phyloP scores from a whole-genome alignment of 2,113 vertebrate genomes.

The Arothron firmamentum region DNA sequence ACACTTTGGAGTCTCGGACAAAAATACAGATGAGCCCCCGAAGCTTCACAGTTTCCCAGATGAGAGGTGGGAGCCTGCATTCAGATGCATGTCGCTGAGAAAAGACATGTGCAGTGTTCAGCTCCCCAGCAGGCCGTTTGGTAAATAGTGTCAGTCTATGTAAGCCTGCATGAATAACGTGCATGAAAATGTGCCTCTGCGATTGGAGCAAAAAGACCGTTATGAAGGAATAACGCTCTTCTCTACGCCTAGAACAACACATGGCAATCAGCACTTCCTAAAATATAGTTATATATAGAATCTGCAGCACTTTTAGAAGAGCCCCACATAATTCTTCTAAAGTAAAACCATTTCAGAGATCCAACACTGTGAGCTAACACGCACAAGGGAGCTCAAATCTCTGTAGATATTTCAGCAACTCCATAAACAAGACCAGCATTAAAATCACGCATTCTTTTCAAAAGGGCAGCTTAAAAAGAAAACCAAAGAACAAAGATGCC shows the following conservation, averaged over 20 bases:
- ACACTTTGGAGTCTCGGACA: constrained; percentile 63
- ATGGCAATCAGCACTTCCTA: constrained; percentile 29
- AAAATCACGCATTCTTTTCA: constrained; percentile 49
- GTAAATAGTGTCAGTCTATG: constrained; percentile 12
- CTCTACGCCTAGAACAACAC: constrained; percentile 38
- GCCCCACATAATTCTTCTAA: constrained; percentile 33
- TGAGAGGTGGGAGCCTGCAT: constrained; percentile 53
- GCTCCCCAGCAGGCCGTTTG: constrained; percentile 20
- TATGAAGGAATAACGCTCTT: constrained; percentile 27
- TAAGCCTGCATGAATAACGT: constrained; percentile 15
- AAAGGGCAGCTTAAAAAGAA: constrained; percentile 38
- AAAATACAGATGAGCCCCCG: constrained; percentile 64
- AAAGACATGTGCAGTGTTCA: constrained; percentile 18
- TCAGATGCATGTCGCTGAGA: constrained; percentile 44
- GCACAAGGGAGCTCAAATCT: constrained; percentile 47
- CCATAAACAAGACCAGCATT: constrained; percentile 50
- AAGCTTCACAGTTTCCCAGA: constrained; percentile 51
- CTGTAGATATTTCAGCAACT: constrained; percentile 60
- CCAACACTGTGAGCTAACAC: constrained; percentile 41
- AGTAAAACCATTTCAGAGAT: constrained; percentile 39
- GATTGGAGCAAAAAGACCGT: constrained; percentile 2
- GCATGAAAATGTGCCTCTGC: constrained; percentile 24
- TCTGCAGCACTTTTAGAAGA: neutral
- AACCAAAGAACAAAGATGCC: constrained; percentile 19
- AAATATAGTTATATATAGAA: constrained; percentile 1